These are phyloP conservation scores for Phyllopteryx taeniolatus DNA, from an alignment of 2,113 vertebrate species.

Conservation along the genomic window DNA sequence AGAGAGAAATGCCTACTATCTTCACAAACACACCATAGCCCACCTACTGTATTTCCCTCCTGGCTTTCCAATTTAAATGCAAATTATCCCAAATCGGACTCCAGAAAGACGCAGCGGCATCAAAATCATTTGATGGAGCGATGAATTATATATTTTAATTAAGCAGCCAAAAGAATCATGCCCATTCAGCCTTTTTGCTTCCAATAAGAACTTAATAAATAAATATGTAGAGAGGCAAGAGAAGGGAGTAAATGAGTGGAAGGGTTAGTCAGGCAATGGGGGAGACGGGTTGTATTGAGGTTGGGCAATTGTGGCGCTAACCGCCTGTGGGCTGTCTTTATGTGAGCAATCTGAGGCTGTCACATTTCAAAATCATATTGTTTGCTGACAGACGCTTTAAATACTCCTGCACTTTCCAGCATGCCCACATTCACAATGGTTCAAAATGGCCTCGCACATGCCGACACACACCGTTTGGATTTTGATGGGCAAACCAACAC, in stretches of 20 bases:
- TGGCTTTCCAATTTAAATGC: conserved; percentile 74
- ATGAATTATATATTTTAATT: conserved; percentile 82
- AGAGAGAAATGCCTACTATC: conserved; percentile 38
- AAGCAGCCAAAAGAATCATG: conserved; percentile 59
- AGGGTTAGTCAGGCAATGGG: conserved; percentile 32
- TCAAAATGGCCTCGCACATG: conserved; percentile 11
- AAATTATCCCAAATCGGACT: conserved; percentile 70
- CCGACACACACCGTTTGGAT: conserved; percentile 23
- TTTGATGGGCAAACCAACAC: conserved; percentile 52
- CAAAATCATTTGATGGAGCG: conserved; percentile 61
- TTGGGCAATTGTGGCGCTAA: conserved; percentile 53
- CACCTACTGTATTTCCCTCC: conserved; percentile 53
- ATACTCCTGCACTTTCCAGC: conserved; percentile 48
- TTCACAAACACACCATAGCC: conserved; percentile 23
- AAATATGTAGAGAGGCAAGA: conserved; percentile 52
- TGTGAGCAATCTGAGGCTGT: conserved; percentile 65
- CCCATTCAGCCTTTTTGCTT: conserved; percentile 61
- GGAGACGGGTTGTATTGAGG: conserved; percentile 50
- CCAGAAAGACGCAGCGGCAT: conserved; percentile 54
- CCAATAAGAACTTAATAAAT: conserved; percentile 72
- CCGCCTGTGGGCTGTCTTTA: conserved; percentile 56
- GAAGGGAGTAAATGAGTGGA: conserved; percentile 25
- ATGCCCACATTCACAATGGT: conserved; percentile 2
- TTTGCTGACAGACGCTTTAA: conserved; percentile 66
- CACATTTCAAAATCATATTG: conserved; percentile 68